Base-by-base conservation (phyloP, 1,140 invertebrate species). In the Bombus soroeensis region DNA sequence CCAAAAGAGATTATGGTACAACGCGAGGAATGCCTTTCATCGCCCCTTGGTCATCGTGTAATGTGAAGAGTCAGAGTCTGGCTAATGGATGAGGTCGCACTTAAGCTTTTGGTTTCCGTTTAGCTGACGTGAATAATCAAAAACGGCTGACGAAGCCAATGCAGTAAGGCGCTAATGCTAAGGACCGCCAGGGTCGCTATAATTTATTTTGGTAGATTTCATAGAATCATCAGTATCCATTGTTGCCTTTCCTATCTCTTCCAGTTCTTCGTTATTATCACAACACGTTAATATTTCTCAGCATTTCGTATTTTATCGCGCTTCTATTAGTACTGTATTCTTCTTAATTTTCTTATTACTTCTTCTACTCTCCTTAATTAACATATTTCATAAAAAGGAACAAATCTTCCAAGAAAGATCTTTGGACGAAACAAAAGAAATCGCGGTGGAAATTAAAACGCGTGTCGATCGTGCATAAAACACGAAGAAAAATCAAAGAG, bases 71-170 rank as follows among this genome's bases (percentile, higher is more conserved):
- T 68, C 22, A 28, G n/a, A 66, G 62, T 68, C n/a, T 66, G n/a
- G 41, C 62, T 68, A 68, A 79, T 79, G 59, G 59, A 59, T 39
- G 37, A 43, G 62, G 39, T 22, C n/a, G 62, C 77, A 79, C 59
- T 64, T 34, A n/a, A 79, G 62, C 53, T 39, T 32, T 79, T 12
- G 62, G 59, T 75, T 41, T 43, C 32, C 39, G 39, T 62, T 64
- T 59, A 41, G 57, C 22, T 32, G 59, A 32, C 59, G 34, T 83
- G 74, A 76, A 64, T 83, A 76, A 83, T 76, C 71, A 76, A 75
- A 76, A 83, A 75, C 81, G 41, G 81, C 72, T 83, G 81, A 83
- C 72, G 72, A 75, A 66, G 72, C 18, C 34, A 66, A 83, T 66
- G 72, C 72, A 66, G 39, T 43, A 22, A 64, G 57, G 37, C 81